Evolutionary conservation across 2,888 invertebrate species (phyloP), one percentile per base, ranked within the genome.

Genomic region (Leuctra nigra): DNA sequence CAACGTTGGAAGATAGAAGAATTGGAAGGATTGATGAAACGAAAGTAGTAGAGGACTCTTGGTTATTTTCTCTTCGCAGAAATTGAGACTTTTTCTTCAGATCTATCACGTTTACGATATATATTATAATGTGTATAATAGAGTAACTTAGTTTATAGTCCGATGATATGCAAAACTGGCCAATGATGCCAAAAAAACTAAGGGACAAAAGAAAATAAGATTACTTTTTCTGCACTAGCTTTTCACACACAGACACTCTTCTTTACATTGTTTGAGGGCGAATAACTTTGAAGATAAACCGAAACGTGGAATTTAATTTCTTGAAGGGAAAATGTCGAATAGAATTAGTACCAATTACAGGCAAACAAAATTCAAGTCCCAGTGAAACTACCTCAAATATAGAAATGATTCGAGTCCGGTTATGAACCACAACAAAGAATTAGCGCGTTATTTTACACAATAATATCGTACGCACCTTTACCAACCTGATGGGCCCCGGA

Each of bases 401-500:
- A n/a, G n/a, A n/a, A n/a, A 29, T 29, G 29, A 29, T 29, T 29
- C 29, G 29, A 29, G 29, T 29, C 29, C 11, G 18, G 9, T 18
- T 29, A 29, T 29, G 29, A 29, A 29, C 29, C 29, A 11, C 29
- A 29, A 7, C 11, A 33, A 18, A 48, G 29, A 48, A 18, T 25
- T 16, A 4, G 48, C 33, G 20, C n/a, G 14, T 29, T 11, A 48
- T 48, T 24, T 23, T 29, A 16, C 48, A 29, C 50, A 18, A 16
- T 50, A 33, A n/a, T 33, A 33, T 48, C 16, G 14, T 33, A 50
- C 50, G 50, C 50, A 50, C 50, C 50, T 50, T 35, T 50, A 50
- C 50, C 59, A 56, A 60, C 60, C 60, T 57, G 60, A 60, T 60
- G 60, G 60, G 60, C 60, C 60, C 50, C 57, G 60, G 60, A 60